Conservation (phyloP, 2,113 vertebrate species). For the Burhinus bistriatus region DNA sequence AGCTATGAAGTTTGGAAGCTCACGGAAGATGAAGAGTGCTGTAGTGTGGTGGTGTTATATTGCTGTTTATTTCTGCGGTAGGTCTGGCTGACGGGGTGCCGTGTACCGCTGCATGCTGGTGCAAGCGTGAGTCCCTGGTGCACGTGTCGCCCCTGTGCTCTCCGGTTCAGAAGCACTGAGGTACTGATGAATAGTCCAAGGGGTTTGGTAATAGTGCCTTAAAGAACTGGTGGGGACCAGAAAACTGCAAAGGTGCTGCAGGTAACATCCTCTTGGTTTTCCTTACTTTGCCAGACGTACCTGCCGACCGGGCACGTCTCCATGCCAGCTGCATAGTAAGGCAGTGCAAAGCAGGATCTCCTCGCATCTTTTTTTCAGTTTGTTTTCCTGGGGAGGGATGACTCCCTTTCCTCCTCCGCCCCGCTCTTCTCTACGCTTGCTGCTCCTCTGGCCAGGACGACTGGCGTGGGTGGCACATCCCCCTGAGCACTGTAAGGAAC, state of each 20-base stretch:
- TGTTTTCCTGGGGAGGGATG: background rate
- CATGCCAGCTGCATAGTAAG: background rate
- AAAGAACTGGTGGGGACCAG: background rate
- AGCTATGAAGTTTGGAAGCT: background rate
- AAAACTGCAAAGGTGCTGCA: background rate
- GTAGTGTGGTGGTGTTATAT: background rate
- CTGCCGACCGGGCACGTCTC: background rate
- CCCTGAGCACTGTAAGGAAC: background rate
- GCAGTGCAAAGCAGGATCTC: background rate
- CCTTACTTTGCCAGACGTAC: background rate
- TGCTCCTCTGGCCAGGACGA: background rate
- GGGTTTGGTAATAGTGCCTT: background rate
- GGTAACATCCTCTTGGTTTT: background rate
- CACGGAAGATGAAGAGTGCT: background rate
- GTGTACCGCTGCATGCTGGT: accelerated
- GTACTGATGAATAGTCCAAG: background rate
- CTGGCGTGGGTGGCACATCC: background rate
- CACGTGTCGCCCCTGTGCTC: background rate
- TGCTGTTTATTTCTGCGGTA: background rate
- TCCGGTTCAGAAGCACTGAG: background rate
- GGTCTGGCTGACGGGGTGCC: accelerated
- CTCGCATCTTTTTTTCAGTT: background rate
- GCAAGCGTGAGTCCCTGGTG: background rate
- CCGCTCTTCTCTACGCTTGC: background rate
- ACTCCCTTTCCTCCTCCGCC: background rate